Conservation (phyloP, 2,113 vertebrate genomes). For the Cacatua alba region DNA sequence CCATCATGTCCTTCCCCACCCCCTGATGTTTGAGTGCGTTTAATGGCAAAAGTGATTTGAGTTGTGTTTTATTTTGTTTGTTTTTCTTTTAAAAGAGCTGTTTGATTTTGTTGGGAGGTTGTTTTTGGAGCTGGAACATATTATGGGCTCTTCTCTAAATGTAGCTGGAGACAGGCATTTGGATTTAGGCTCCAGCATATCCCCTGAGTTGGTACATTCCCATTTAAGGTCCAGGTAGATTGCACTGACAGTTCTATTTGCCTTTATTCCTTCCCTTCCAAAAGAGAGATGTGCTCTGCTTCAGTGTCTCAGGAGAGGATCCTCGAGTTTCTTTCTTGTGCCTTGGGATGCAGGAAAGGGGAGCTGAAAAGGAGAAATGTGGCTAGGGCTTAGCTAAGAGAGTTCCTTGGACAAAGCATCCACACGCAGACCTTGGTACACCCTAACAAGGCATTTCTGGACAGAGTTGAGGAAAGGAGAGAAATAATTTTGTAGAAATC, state of each 20-base stretch:
- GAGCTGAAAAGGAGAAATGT: not conserved
- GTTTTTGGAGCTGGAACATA: not conserved
- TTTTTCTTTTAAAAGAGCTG: not conserved
- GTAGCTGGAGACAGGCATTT: not conserved
- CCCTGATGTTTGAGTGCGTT: not conserved
- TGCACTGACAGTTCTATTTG: fast-evolving
- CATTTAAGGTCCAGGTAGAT: not conserved
- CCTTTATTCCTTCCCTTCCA: not conserved
- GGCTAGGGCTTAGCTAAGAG: not conserved
- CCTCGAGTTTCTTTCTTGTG: not conserved
- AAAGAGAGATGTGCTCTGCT: not conserved
- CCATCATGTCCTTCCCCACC: fast-evolving
- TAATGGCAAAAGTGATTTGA: not conserved
- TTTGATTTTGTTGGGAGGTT: not conserved
- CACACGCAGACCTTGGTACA: not conserved
- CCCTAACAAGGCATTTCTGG: not conserved
- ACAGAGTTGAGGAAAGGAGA: not conserved
- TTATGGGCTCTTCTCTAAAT: not conserved
- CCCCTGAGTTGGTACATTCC: not conserved
- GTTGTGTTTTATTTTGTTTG: not conserved
- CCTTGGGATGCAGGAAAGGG: not conserved
- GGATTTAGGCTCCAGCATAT: not conserved
- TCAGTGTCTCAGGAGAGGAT: not conserved
- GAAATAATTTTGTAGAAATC: not conserved
- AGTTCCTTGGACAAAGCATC: not conserved